Percentiles rank a stretch among this genome's conserved stretches.
These are phyloP conservation scores for Arrhopalites spinosus DNA, from an alignment of 2,888 invertebrate species.

Conservation along the genomic window DNA sequence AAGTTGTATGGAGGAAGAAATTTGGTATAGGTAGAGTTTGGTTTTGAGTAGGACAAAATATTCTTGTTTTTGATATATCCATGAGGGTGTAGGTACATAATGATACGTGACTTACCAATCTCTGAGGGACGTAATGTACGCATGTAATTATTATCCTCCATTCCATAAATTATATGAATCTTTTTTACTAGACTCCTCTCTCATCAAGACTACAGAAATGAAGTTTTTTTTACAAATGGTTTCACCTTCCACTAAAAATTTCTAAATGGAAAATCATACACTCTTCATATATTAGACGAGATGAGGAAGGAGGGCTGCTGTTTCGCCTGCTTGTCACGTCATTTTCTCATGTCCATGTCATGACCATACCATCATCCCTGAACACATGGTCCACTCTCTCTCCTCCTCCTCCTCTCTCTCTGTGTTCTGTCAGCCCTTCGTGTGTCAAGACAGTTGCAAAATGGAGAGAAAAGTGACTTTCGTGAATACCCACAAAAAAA, in stretches of 20 bases:
- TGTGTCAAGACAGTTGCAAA: no score
- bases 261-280: constrained; percentile 11
- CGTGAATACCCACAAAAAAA: no score
- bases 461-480: no score
- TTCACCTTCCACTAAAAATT: neutral
- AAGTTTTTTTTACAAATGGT: neutral
- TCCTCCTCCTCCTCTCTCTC: neutral
- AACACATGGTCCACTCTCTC: constrained; percentile 2
- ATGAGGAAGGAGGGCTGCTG: constrained; percentile 34
- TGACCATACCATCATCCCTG: constrained; percentile 23
- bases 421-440: no score
- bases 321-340: constrained; percentile 41
- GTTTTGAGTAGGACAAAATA: neutral
- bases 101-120: constrained; percentile 29
- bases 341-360: constrained; percentile 34
- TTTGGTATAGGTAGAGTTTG: neutral
- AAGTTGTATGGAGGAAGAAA: neutral
- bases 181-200: neutral
- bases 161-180: constrained; percentile 27
- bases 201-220: neutral
- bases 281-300: constrained; percentile 2
- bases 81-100: neutral
- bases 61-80: neutral
- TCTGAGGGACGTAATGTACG: constrained; percentile 15
- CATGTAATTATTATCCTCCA: constrained; percentile 22